Evolutionary conservation across 2,888 invertebrate genomes (phyloP).

Genomic region (Agriopis marginaria): DNA sequence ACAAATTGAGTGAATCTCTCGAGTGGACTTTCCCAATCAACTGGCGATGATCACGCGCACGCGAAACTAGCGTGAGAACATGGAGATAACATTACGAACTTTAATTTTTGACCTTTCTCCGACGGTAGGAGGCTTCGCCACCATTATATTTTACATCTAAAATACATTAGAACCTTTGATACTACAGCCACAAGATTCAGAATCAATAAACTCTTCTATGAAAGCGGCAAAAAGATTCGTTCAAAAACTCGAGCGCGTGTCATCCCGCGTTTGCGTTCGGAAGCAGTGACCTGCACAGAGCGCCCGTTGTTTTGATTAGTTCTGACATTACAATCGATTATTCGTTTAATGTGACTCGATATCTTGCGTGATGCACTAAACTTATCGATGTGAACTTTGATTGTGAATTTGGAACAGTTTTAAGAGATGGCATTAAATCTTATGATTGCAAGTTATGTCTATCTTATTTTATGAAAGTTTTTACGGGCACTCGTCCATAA

Average conservation of each 20-base stretch:
- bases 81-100: conserved; percentile 71
- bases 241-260: conserved; percentile 72
- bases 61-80: conserved; percentile 79
- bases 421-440: conserved; percentile 28
- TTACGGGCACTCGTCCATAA: neutral
- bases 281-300: conserved; percentile 79
- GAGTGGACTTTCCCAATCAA: conserved; percentile 69
- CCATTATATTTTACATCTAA: conserved; percentile 8
- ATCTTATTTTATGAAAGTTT: neutral
- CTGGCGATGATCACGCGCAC: conserved; percentile 64
- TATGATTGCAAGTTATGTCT: conserved; percentile 9
- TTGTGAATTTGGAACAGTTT: conserved; percentile 62
- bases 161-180: conserved; percentile 22
- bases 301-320: conserved; percentile 82
- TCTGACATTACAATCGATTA: conserved; percentile 84
- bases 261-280: conserved; percentile 78
- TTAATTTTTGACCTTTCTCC: conserved; percentile 74
- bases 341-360: conserved; percentile 78
- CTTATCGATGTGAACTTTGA: conserved; percentile 50
- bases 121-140: conserved; percentile 54
- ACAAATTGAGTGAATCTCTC: conserved; percentile 71
- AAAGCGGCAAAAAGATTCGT: conserved; percentile 47
- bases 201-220: conserved; percentile 24
- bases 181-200: conserved; percentile 32
- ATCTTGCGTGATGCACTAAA: conserved; percentile 55